Base-by-base conservation (phyloP, 2,888 invertebrate species). In the Harmothoe impar region DNA sequence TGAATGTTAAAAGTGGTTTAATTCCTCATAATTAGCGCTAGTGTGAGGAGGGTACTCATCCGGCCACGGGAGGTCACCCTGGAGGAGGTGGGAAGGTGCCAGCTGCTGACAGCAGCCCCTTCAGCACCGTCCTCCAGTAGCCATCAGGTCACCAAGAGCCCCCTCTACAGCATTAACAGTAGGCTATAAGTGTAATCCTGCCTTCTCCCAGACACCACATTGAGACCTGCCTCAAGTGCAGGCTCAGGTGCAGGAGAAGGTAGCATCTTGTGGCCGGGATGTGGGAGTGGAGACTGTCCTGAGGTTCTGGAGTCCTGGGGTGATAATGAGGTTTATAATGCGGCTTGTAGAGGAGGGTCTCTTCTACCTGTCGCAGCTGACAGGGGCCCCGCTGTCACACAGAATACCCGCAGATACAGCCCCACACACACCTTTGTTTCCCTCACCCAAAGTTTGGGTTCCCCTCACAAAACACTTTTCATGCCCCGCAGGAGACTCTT, bases 291-390 rank as follows among this genome's bases (percentile, higher is more conserved):
- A 29, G 72, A 7, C 72, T 25, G 72, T n/a, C n/a, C n/a, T n/a
- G n/a, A n/a, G n/a, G n/a, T n/a, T n/a, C n/a, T 0, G 72, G 72
- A 25, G 72, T 72, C 72, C 72, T 29, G 72, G 72, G 25, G 72
- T 72, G 72, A 72, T 72, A 72, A 72, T 72, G 72, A 72, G 72
- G 72, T 72, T 72, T 72, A 12, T 72, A 72, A 72, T 72, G 72
- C 29, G 31, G 29, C 72, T 72, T 29, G 72, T 15, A 23, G 31
- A 25, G 29, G 5, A 72, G 72, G 29, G 72, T 25, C 72, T 29
- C 72, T 72, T 25, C 29, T 72, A 72, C 72, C 72, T 72, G 72
- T 72, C 72, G 0, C 29, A 29, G 72, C 23, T 72, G 72, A 72
- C 72, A 72, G 72, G 29, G 31, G 7, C 72, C 72, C 72, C 31